Evolutionary conservation across 2,113 vertebrate genomes (phyloP).

Genomic region (Verasper variegatus): DNA sequence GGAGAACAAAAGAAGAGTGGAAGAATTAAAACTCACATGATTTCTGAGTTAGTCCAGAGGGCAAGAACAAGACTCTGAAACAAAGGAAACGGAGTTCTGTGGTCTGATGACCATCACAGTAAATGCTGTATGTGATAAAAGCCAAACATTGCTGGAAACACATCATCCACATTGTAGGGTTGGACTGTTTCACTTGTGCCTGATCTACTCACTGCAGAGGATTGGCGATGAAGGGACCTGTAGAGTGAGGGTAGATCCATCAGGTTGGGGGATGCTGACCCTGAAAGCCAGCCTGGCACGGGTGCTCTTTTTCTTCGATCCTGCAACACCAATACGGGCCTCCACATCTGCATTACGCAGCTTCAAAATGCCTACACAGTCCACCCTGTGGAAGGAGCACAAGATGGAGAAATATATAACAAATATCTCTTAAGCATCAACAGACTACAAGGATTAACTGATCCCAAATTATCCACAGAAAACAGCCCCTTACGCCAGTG

Average conservation of each 20-base stretch:
- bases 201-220: slow-evolving; percentile 93
- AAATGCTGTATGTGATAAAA: neutral
- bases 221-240: slow-evolving; percentile 95
- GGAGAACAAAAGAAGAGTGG: slow-evolving; percentile 29
- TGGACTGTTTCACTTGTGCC: neutral
- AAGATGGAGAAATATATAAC: neutral
- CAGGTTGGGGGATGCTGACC: slow-evolving; percentile 91
- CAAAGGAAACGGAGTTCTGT: neutral
- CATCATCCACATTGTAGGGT: neutral
- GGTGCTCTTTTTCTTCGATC: slow-evolving; percentile 99
- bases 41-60: neutral
- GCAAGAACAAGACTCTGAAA: neutral
- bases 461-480: neutral
- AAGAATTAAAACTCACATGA: slow-evolving; percentile 27
- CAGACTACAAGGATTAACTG: neutral
- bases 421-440: slow-evolving; percentile 1
- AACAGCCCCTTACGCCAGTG: slow-evolving; percentile 89
- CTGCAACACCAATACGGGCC: slow-evolving; percentile 95
- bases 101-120: neutral
- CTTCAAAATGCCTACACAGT: slow-evolving; percentile 98
- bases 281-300: slow-evolving; percentile 96
- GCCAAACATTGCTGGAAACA: neutral
- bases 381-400: slow-evolving; percentile 85
- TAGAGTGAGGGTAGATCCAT: slow-evolving; percentile 90
- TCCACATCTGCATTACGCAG: slow-evolving; percentile 98